Percentiles rank a stretch among this genome's conserved stretches.
phyloP scores from a whole-genome alignment of 1,140 invertebrate genomes.

The Brachystomella parvula region DNA sequence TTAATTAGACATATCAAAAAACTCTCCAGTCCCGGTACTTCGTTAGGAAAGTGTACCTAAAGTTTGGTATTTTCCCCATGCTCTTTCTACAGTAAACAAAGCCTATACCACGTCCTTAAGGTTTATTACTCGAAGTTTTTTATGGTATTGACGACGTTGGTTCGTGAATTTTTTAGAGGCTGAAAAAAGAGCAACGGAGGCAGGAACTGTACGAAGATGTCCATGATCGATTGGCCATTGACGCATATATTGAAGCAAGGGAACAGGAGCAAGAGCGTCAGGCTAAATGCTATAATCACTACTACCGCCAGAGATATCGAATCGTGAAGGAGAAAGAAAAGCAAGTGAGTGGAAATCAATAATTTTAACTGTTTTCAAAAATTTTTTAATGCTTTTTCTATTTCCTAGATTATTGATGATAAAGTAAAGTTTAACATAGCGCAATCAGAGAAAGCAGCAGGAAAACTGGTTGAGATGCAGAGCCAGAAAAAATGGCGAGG shows the following conservation, averaged over 20 bases:
- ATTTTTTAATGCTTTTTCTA: neutral
- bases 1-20: no score
- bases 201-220: slow-evolving; percentile 26
- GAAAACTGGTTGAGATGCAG: slow-evolving; percentile 16
- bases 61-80: no score
- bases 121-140: neutral
- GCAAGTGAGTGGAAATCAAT: slow-evolving; percentile 18
- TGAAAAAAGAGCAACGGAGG: slow-evolving; percentile 12
- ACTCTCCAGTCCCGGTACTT: no score
- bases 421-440: slow-evolving; percentile 24
- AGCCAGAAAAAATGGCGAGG: slow-evolving; percentile 16
- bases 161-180: slow-evolving; percentile 17
- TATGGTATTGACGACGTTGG: neutral
- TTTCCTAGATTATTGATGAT: slow-evolving; percentile 26
- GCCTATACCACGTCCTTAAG: no score
- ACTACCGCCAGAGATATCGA: slow-evolving; percentile 20
- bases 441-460: slow-evolving; percentile 27
- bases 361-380: neutral
- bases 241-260: slow-evolving; percentile 29
- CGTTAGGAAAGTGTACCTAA: no score
- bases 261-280: slow-evolving; percentile 35
- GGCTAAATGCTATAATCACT: slow-evolving; percentile 32
- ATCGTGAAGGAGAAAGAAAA: slow-evolving; percentile 29
- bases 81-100: no score
- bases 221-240: slow-evolving; percentile 25